phyloP scores from a whole-genome alignment of 2,888 invertebrate genomes.

The Stenodera caucasica region DNA sequence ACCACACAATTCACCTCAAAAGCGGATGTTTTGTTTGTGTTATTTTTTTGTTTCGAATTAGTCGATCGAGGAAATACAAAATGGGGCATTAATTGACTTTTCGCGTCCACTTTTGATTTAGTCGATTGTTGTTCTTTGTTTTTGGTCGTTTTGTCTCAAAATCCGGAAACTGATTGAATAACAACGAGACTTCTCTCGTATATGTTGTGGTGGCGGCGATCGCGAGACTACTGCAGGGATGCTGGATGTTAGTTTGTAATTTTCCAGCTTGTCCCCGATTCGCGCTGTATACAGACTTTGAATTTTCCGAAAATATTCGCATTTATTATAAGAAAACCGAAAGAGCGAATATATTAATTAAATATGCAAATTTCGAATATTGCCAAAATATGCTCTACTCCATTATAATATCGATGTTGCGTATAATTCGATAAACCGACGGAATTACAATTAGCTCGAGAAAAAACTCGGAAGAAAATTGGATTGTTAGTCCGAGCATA shows the following conservation, averaged over 20 bases:
- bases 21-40: too few species aligned
- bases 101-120: conserved; percentile 12
- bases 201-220: conserved; percentile 40
- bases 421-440: too few species aligned
- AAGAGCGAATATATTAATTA: too few species aligned
- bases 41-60: too few species aligned
- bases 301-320: conserved; percentile 22
- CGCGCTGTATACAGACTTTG: conserved; percentile 17
- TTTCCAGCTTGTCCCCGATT: conserved; percentile 32
- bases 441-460: too few species aligned
- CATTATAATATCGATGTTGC: too few species aligned
- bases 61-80: neutral
- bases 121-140: neutral
- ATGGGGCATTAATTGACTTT: neutral
- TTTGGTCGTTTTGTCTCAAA: conserved; percentile 12
- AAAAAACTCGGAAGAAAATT: too few species aligned
- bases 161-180: conserved; percentile 6
- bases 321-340: conserved; percentile 8
- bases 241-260: conserved; percentile 35
- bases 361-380: too few species aligned
- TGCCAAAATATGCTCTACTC: too few species aligned
- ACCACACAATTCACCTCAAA: neutral
- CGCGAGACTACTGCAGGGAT: conserved; percentile 52
- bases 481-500: too few species aligned
- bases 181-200: conserved; percentile 20